Conservation (phyloP, 53 echinoderm and acorn worm species). For the Actinopyga echinites region DNA sequence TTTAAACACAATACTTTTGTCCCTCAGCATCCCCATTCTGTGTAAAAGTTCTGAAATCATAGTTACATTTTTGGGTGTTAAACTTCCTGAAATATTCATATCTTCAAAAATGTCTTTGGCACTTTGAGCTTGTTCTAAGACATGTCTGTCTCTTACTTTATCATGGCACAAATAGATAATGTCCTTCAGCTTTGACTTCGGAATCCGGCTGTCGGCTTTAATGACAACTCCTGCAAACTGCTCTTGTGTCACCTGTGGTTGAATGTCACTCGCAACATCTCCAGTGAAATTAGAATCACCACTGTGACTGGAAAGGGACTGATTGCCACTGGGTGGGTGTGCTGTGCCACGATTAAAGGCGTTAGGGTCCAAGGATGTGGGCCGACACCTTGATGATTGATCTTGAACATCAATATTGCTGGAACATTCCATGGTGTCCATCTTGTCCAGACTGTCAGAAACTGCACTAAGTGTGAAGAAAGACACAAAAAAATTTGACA, state of each 20-base stretch:
- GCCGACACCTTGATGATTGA: too few species aligned
- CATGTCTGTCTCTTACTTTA: background rate
- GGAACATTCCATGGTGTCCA: too few species aligned
- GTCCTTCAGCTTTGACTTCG: background rate
- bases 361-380: too few species aligned
- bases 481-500: too few species aligned
- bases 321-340: too few species aligned
- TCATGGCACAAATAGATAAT: background rate
- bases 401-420: too few species aligned
- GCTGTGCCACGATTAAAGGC: too few species aligned
- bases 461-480: too few species aligned
- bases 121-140: background rate
- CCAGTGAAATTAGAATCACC: too few species aligned
- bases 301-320: too few species aligned
- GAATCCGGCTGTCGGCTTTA: background rate
- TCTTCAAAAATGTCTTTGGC: constrained; percentile 3
- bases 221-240: constrained; percentile 5
- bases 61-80: background rate
- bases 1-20: background rate
- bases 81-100: background rate
- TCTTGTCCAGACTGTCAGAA: too few species aligned
- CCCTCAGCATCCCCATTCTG: constrained; percentile 13
- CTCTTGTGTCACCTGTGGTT: background rate
- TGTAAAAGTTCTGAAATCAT: constrained; percentile 2
- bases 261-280: too few species aligned